Conservation (phyloP, 2,113 vertebrate species). For the Callocephalon fimbriatum region DNA sequence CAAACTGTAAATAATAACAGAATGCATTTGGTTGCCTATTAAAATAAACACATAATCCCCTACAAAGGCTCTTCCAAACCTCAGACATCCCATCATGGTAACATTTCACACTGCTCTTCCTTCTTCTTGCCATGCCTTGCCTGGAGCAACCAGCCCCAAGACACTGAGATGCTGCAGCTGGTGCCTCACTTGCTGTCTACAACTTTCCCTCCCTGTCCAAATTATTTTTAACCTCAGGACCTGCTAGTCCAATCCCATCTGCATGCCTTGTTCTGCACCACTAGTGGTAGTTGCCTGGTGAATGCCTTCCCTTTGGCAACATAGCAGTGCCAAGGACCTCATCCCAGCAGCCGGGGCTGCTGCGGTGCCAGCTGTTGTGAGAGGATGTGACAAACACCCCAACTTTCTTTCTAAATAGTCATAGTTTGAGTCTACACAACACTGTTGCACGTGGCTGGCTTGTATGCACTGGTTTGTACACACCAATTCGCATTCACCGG, state of each 20-base stretch:
- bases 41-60: neutral
- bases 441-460: neutral
- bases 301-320: neutral
- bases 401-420: neutral
- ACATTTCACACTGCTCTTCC: neutral
- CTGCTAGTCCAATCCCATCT: neutral
- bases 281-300: fast-evolving
- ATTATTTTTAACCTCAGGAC: neutral
- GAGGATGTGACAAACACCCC: neutral
- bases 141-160: neutral
- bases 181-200: neutral
- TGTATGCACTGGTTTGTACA: neutral
- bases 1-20: constrained; percentile 51
- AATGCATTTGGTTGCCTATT: neutral
- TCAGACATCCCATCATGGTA: neutral
- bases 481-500: neutral
- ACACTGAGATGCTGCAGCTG: neutral
- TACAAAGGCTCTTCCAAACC: neutral
- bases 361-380: neutral
- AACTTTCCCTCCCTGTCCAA: neutral
- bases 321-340: neutral
- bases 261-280: fast-evolving
- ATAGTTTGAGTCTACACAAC: neutral
- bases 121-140: neutral
- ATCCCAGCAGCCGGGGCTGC: neutral